These are phyloP conservation scores for Neosalanx taihuensis DNA, from an alignment of 2,797 vertebrate genomes.

Conservation along the genomic window DNA sequence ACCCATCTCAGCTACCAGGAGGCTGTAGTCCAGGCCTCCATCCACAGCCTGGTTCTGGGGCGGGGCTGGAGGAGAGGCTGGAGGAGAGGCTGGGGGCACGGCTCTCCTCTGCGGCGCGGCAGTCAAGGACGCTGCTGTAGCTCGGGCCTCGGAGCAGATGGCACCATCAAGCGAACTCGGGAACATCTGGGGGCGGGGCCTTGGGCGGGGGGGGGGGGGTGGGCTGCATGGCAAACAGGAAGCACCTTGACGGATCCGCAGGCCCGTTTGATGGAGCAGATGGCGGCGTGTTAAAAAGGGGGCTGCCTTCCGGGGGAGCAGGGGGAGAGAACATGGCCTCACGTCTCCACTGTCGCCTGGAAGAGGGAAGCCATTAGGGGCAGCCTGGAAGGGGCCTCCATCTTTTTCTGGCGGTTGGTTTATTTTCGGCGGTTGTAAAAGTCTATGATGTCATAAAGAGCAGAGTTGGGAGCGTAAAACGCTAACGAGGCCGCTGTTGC, in stretches of 20 bases:
- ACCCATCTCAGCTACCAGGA: too few relatives aligned
- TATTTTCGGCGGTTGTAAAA: constrained; percentile 53
- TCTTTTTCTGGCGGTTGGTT: constrained; percentile 30
- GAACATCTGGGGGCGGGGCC: constrained; percentile 87
- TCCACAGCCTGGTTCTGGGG: not conserved
- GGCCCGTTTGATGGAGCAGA: constrained; percentile 76
- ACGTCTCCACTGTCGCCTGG: constrained; percentile 58
- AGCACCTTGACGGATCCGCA: constrained; percentile 67
- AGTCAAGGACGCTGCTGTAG: constrained; percentile 72
- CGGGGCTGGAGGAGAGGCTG: not conserved
- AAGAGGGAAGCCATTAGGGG: constrained; percentile 51
- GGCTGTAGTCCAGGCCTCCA: not conserved
- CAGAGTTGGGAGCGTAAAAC: constrained; percentile 34
- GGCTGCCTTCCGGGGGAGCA: constrained; percentile 77
- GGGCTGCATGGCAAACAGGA: constrained; percentile 81
- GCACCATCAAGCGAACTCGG: constrained; percentile 87
- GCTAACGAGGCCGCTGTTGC: constrained; percentile 35
- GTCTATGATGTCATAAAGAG: constrained; percentile 47
- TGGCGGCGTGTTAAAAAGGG: constrained; percentile 85
- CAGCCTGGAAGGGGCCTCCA: constrained; percentile 26
- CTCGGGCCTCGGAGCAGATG: constrained; percentile 85
- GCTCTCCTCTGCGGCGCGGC: constrained; percentile 47
- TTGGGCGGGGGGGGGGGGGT: constrained; percentile 82
- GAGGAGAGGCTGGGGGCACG: not conserved
- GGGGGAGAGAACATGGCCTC: constrained; percentile 72